Evolutionary conservation across 1,140 invertebrate genomes (phyloP), one percentile per base, ranked within the genome.

Genomic region (Parasteatoda tepidariorum): DNA sequence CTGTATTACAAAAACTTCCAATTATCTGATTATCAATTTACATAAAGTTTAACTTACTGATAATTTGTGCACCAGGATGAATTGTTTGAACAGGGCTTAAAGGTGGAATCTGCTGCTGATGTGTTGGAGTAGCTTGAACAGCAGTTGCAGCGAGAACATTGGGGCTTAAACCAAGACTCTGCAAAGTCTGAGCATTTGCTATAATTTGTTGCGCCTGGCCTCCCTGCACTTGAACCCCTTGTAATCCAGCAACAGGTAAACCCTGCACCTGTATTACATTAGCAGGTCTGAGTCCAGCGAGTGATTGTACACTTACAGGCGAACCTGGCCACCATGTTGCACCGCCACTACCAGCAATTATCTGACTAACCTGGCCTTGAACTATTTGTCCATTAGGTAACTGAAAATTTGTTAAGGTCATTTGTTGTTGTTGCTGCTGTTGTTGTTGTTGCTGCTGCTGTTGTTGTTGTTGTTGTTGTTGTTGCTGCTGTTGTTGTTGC

Each of bases 181-280:
- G 87, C 18, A 88, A 64, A 24, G 87, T 82, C 24, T 87, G 81
- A 13, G 84, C 83, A 34, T 85, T 86, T 22, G 86, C 86, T 64
- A 89, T 87, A 15, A 87, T 85, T 84, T 89, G 88, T 41, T 88
- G 85, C 33, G 86, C 86, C 55, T 87, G 87, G 30, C 88, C 79
- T 74, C 88, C 88, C 78, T 88, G 88, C 5, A 89, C 83, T 85
- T 89, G 88, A 22, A 89, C 86, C 28, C 87, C 87, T 84, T 88
- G 88, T 38, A 88, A 82, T 66, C 87, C 86, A 33, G 79, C 64
- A 30, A 82, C 75, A 28, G 86, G 81, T 34, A 86, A 59, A 15
- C 86, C 84, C 55, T 86, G 85, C 34, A 87, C 85, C 76, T 87
- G 86, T 11, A 87, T 87, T 18, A 86, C 85, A 84, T 86, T 86